phyloP scores from a whole-genome alignment of 2,113 vertebrate species.

The Ctenomys sociabilis region DNA sequence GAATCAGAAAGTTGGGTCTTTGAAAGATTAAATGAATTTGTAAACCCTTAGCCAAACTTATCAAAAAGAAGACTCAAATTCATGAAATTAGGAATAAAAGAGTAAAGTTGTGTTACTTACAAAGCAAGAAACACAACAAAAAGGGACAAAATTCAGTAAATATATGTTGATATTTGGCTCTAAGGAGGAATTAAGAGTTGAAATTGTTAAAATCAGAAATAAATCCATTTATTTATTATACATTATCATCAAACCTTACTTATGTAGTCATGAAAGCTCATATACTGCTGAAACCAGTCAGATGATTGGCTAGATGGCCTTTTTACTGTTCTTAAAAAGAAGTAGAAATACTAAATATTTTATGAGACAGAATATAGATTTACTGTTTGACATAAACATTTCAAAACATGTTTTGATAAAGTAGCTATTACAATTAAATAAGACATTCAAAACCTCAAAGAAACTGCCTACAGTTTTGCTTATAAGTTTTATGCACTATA shows the following conservation, averaged over 20 bases:
- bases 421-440: constrained; percentile 22
- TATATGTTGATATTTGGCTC: constrained; percentile 29
- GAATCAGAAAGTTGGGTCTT: not conserved
- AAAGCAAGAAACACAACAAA: constrained; percentile 7
- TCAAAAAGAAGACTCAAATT: not conserved
- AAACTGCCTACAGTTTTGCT: not conserved
- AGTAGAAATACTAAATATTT: constrained; percentile 27
- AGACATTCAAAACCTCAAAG: constrained; percentile 7
- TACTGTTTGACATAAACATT: constrained; percentile 45
- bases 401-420: constrained; percentile 30
- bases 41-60: not conserved
- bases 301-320: not conserved
- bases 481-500: not conserved
- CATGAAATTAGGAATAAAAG: not conserved
- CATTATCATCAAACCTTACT: constrained; percentile 31
- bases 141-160: constrained; percentile 5
- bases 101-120: constrained; percentile 36
- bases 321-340: constrained; percentile 19
- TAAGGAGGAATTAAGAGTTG: constrained; percentile 39
- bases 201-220: not conserved
- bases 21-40: not conserved
- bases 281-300: constrained; percentile 43
- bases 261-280: constrained; percentile 12
- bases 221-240: constrained; percentile 22
- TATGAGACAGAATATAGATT: constrained; percentile 48